Evolutionary conservation across 2,888 invertebrate genomes (phyloP), one percentile per base, ranked within the genome.

Genomic region (Ommatoiulus sabulosus): DNA sequence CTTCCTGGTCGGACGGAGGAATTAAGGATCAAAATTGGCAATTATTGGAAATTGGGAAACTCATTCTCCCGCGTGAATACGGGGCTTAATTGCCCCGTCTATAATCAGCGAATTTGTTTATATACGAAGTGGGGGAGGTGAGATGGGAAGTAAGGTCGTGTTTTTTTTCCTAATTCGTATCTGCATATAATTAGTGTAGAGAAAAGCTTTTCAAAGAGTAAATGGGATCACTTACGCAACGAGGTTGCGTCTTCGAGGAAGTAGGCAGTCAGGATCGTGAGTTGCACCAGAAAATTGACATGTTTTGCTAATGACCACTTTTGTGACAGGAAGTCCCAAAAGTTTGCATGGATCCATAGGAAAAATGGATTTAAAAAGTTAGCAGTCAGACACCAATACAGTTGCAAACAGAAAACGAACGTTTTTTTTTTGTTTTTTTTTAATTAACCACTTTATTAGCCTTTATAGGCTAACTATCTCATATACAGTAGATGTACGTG

Each of bases 31-130:
- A 24, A 72, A n/a, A 72, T 72, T 72, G 63, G 63, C 63, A 72
- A 72, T 72, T 72, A 72, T 72, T 8, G 63, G 63, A 20, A 72
- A 20, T 72, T 72, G 7, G 63, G 63, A 72, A 72, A 72, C 63
- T 72, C 63, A 72, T 72, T 72, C 63, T 72, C 63, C 63, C 63
- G 63, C 20, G 63, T 72, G 63, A 72, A 72, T 72, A 72, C 4
- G 63, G 63, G 0, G n/a, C 63, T 72, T 72, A 72, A 72, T 72
- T 72, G 63, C n/a, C 63, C 63, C 20, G 63, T 72, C n/a, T 72
- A n/a, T 72, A 72, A 72, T 72, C 63, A 72, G 20, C 2, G 20
- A n/a, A 72, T 72, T 72, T 72, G 63, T 72, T 72, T 72, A 72
- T 8, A n/a, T 17, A 10, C 15, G 63, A n/a, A n/a, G 63, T 3